Percentiles rank a stretch among this genome's conserved stretches.
phyloP scores from a whole-genome alignment of 1,140 invertebrate genomes.

The Drosophila mayri region DNA sequence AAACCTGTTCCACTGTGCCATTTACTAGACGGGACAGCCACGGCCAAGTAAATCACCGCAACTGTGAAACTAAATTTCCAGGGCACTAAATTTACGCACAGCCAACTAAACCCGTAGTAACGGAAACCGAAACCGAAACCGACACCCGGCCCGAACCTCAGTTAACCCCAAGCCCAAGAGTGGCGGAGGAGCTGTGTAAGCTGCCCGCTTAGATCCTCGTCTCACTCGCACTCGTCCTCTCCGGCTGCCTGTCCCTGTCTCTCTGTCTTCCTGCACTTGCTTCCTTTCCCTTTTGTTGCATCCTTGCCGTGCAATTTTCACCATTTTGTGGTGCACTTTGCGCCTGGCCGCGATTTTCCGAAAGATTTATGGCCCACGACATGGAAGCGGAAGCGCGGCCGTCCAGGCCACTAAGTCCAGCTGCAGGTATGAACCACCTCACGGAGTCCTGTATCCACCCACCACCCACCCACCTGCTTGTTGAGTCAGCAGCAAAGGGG shows the following conservation, averaged over 20 bases:
- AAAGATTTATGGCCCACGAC: constrained; percentile 72
- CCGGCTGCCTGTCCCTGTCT: background rate
- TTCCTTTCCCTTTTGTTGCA: constrained; percentile 55
- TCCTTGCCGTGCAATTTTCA: constrained; percentile 75
- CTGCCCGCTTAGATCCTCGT: constrained; percentile 58
- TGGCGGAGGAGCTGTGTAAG: constrained; percentile 39
- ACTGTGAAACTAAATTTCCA: constrained; percentile 79
- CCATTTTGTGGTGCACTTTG: constrained; percentile 80
- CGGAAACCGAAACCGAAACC: constrained; percentile 32
- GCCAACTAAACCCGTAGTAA: constrained; percentile 49
- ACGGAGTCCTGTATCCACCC: background rate
- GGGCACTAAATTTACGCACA: constrained; percentile 74
- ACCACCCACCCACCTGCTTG: constrained; percentile 27
- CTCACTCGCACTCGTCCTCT: constrained; percentile 8
- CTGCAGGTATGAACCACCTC: constrained; percentile 28
- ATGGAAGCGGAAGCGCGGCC: constrained; percentile 59
- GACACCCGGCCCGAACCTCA: constrained; percentile 19
- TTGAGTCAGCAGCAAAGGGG: constrained; percentile 60
- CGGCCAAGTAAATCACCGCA: constrained; percentile 77
- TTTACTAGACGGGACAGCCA: constrained; percentile 13
- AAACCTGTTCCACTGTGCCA: constrained; percentile 21
- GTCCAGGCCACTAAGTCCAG: constrained; percentile 68
- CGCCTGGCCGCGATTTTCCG: constrained; percentile 72
- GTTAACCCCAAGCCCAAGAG: constrained; percentile 26
- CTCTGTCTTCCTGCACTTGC: constrained; percentile 7